A percentile compares a stretch with the other conserved stretches of the same genome.
Conservation (phyloP, 2,888 invertebrate genomes). For the Cerceris ruficornis region DNA sequence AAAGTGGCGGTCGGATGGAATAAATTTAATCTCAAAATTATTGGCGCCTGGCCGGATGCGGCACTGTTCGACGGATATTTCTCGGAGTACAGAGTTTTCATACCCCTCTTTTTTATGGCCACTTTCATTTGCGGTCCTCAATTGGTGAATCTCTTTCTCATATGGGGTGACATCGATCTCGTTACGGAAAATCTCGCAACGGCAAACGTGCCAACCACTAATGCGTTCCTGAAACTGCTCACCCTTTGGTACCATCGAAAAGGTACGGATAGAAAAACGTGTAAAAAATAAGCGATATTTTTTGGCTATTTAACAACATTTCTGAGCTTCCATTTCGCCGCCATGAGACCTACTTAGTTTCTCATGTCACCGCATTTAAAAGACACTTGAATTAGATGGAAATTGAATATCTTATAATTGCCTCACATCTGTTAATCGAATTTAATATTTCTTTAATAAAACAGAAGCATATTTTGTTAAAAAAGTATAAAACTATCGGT, state of each 20-base stretch:
- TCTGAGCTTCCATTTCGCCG: too few species aligned
- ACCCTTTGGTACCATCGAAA: slow-evolving; percentile 62
- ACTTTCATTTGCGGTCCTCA: slow-evolving; percentile 56
- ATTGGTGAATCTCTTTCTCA: slow-evolving; percentile 52
- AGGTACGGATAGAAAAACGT: slow-evolving; percentile 37
- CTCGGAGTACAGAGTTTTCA: slow-evolving; percentile 3
- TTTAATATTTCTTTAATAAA: too few species aligned
- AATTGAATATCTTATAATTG: too few species aligned
- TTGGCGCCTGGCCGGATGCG: slow-evolving; percentile 67
- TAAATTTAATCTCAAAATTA: slow-evolving; percentile 50
- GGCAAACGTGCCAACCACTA: slow-evolving; percentile 62
- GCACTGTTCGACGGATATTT: slow-evolving; percentile 1
- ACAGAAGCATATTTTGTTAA: too few species aligned
- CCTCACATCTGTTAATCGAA: too few species aligned
- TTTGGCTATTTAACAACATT: too few species aligned
- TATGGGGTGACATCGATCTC: slow-evolving; percentile 59
- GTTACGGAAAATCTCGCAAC: slow-evolving; percentile 62
- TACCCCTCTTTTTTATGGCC: neutral
- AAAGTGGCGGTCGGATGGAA: slow-evolving; percentile 60
- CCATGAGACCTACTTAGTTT: too few species aligned
- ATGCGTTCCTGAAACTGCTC: slow-evolving; percentile 60
- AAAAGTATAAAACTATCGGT: too few species aligned
- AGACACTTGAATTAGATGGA: too few species aligned
- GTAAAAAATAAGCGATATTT: too few species aligned
- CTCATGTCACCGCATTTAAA: too few species aligned